Base-by-base conservation (phyloP, 2,888 invertebrate genomes). In the Drosophila affinis region DNA sequence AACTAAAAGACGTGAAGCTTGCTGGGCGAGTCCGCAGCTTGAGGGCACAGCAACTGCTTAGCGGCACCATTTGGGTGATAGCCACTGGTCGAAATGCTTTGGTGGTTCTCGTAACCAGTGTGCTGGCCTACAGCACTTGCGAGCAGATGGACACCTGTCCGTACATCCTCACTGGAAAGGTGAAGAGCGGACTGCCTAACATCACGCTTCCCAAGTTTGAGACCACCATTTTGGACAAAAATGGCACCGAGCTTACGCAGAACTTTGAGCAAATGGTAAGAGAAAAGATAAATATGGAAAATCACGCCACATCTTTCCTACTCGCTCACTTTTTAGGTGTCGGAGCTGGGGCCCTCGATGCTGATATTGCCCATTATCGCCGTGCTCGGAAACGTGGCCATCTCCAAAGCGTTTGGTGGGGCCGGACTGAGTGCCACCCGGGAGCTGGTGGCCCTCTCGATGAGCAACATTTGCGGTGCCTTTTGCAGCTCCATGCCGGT, bases 371-470 rank as follows among this genome's bases (percentile, higher is more conserved):
- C 98, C 2, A 94, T 98, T 39, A 96, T 98, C 77, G 97, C 96
- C 0, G 96, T 98, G 0, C 93, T 98, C 53, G 98, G 98, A 74
- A 97, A 98, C 89, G 97, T 98, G 1, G 98, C 98, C 10, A 98
- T 98, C 77, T 98, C 98, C 5, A 98, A 98, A 92, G 97, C 98
- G 39, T 98, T 98, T 90, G 96, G 95, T 75, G 96, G 96, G 3
- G 94, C 95, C 68, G 95, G 95, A 49, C 95, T 98, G 24, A 97
- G 97, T 90, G 97, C 98, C 0, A 98, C 97, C 0, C 97, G 98
- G 89, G 98, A 98, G 92, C 93, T 98, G 47, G 92, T 98, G 46
- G 97, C 98, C 0, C 93, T 98, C 10, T 97, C 97, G 0, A 91
- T 97, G 55, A 95, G 97, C 74, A 98, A 98, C 90, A 94, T 98